Evolutionary conservation across 2,888 invertebrate genomes (phyloP).

Genomic region (Macroteleia sp.): DNA sequence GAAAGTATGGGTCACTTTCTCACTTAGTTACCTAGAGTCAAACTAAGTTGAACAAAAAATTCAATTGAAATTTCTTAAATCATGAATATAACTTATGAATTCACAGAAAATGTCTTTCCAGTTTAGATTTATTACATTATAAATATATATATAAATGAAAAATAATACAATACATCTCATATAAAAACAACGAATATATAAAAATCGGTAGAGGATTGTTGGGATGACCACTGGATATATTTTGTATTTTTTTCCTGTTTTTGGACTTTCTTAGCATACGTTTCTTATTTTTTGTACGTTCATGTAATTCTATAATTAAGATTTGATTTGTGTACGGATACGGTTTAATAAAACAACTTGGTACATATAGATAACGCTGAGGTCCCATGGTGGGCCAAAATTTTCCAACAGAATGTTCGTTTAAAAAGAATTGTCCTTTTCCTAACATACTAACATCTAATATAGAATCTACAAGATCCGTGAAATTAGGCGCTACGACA

Average conservation of each 20-base stretch:
- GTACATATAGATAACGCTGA: slow-evolving; percentile 64
- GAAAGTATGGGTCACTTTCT: slow-evolving; percentile 82
- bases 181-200: not conserved
- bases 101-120: not conserved
- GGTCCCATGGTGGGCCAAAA: slow-evolving; percentile 68
- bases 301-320: slow-evolving; percentile 57
- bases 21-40: slow-evolving; percentile 76
- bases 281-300: not conserved
- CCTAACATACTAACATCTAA: slow-evolving; percentile 54
- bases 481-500: slow-evolving; percentile 14
- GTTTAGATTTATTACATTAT: not conserved
- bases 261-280: not conserved
- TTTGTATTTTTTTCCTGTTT: not conserved
- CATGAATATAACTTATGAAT: not conserved
- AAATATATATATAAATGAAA: not conserved
- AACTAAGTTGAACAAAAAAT: slow-evolving; percentile 15
- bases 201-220: not conserved
- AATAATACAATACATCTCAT: not conserved
- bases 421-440: slow-evolving; percentile 67
- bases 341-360: slow-evolving; percentile 63
- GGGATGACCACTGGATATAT: not conserved
- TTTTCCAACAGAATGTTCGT: slow-evolving; percentile 67
- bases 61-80: slow-evolving; percentile 16
- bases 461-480: slow-evolving; percentile 44
- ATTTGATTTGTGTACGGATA: slow-evolving; percentile 61